phyloP scores from a whole-genome alignment of 2,888 invertebrate species.

The Gandaritis pyraliata region DNA sequence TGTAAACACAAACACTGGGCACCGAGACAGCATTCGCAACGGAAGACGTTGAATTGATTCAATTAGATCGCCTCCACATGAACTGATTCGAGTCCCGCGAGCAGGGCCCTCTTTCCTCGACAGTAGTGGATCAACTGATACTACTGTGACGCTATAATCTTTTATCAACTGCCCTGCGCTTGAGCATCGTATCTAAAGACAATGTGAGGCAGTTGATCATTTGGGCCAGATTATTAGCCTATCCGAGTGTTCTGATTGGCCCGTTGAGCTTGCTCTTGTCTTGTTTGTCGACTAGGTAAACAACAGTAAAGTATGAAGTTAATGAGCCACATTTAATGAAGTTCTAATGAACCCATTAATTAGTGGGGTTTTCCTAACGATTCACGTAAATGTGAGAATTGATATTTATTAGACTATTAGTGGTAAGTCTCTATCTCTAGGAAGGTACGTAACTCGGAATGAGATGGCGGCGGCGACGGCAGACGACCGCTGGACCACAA shows the following conservation, averaged over 20 bases:
- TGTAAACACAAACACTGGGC: conserved; percentile 34
- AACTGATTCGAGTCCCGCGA: conserved; percentile 45
- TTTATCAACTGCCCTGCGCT: conserved; percentile 72
- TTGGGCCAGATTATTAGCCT: conserved; percentile 60
- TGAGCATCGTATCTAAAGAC: conserved; percentile 67
- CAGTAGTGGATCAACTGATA: conserved; percentile 72
- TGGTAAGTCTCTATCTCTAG: too few relatives aligned
- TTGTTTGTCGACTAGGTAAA: conserved; percentile 41
- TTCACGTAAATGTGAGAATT: conserved; percentile 7
- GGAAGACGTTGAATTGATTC: conserved; percentile 79
- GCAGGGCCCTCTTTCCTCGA: conserved; percentile 59
- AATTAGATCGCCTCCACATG: conserved; percentile 57
- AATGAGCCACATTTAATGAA: conserved; percentile 43
- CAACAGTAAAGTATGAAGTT: conserved; percentile 52
- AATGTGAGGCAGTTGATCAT: conserved; percentile 62
- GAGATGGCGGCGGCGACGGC: too few relatives aligned
- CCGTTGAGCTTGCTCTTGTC: conserved; percentile 17
- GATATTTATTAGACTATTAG: too few relatives aligned
- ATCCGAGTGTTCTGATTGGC: conserved; percentile 58
- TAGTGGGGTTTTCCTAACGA: conserved; percentile 16
- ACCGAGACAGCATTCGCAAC: conserved; percentile 60
- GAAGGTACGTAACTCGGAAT: too few relatives aligned
- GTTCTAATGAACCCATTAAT: conserved; percentile 10
- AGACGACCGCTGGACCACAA: too few relatives aligned
- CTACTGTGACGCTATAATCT: conserved; percentile 69